These are phyloP conservation scores for Cryptocephalus moraei DNA, from an alignment of 2,888 invertebrate species.

Conservation along the genomic window DNA sequence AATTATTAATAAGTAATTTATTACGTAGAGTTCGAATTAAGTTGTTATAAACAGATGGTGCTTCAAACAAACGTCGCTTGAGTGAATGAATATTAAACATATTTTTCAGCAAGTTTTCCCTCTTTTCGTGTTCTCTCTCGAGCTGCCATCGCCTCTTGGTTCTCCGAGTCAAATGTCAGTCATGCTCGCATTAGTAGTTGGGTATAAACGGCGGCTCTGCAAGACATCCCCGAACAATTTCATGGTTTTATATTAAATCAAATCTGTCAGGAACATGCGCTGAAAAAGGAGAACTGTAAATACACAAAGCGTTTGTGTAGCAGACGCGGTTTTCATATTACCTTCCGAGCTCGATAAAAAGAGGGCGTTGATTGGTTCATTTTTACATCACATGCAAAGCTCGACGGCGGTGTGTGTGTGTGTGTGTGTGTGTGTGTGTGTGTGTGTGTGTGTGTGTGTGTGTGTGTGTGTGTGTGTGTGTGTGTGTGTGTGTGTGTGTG, in stretches of 20 bases:
- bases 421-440: slow-evolving; percentile 11
- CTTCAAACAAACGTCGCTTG: no score
- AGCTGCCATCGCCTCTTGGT: no score
- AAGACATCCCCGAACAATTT: not conserved
- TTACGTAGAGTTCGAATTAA: no score
- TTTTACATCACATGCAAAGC: slow-evolving; percentile 30
- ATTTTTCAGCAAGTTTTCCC: no score
- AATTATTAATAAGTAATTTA: no score
- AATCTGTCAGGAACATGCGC: slow-evolving; percentile 21
- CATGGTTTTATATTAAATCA: slow-evolving; percentile 22
- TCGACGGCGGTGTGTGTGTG: slow-evolving; percentile 11
- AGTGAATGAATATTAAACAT: no score
- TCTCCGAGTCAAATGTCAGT: no score
- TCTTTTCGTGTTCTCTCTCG: no score
- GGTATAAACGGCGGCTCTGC: not conserved
- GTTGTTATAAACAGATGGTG: no score
- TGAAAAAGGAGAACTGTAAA: slow-evolving; percentile 20
- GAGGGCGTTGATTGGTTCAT: slow-evolving; percentile 32
- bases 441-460: not conserved
- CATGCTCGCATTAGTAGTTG: no score
- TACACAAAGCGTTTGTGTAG: slow-evolving; percentile 13
- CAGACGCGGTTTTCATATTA: slow-evolving; percentile 22
- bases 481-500: slow-evolving; percentile 14
- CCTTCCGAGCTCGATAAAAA: slow-evolving; percentile 29
- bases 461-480: slow-evolving; percentile 8